phyloP scores from a whole-genome alignment of 2,888 invertebrate genomes.

The Trissolcus brochymenae region DNA sequence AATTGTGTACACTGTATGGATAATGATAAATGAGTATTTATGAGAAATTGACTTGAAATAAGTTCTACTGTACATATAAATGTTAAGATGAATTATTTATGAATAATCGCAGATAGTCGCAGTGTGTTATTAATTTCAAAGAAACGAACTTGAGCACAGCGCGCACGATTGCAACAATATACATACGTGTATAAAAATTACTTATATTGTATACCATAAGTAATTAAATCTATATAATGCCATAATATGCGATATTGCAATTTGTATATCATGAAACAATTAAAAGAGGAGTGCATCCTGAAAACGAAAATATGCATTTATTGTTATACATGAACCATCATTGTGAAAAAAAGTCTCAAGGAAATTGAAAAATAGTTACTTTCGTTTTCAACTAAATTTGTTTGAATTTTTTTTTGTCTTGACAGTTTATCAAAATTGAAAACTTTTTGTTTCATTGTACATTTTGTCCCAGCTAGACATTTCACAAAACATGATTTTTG shows the following conservation, averaged over 20 bases:
- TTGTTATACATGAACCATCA: slow-evolving; percentile 48
- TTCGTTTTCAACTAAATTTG: no score
- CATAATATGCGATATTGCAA: slow-evolving; percentile 73
- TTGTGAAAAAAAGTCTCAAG: slow-evolving; percentile 36
- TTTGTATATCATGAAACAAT: slow-evolving; percentile 75
- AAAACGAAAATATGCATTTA: slow-evolving; percentile 51
- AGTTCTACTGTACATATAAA: slow-evolving; percentile 18
- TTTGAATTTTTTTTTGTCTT: neutral
- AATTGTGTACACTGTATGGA: no score
- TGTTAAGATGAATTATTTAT: neutral
- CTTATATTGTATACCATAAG: slow-evolving; percentile 65
- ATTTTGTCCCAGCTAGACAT: neutral
- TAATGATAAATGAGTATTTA: neutral
- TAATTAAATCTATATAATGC: slow-evolving; percentile 72
- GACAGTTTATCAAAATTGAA: neutral
- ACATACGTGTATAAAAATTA: slow-evolving; percentile 68
- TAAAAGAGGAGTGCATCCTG: slow-evolving; percentile 72
- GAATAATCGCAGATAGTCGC: neutral
- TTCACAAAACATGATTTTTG: neutral
- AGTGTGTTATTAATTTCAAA: slow-evolving; percentile 19
- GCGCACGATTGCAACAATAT: slow-evolving; percentile 65
- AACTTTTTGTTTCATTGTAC: neutral
- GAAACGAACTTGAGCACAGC: slow-evolving; percentile 54
- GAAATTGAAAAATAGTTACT: no score
- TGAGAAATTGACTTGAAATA: neutral